phyloP scores from a whole-genome alignment of 2,888 invertebrate species.

The Hipparchia sbordonii region DNA sequence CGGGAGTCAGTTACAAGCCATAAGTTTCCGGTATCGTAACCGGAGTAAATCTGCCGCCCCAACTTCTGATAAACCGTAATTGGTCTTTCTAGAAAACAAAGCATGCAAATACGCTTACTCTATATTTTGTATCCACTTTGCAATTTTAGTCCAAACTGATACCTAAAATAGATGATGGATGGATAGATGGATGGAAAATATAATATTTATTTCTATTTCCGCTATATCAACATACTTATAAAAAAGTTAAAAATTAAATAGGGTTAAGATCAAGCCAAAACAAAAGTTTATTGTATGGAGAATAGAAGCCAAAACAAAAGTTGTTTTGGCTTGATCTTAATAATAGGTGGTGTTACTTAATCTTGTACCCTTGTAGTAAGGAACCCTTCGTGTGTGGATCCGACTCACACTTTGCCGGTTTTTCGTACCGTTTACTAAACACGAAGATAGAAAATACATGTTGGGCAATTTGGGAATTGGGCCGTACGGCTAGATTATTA shows the following conservation, averaged over 20 bases:
- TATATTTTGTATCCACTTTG: background rate
- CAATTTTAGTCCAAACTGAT: background rate
- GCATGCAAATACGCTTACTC: slow-evolving; percentile 34
- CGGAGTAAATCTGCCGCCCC: slow-evolving; percentile 58
- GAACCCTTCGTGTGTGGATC: too few species aligned
- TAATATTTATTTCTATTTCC: too few species aligned
- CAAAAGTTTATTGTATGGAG: too few species aligned
- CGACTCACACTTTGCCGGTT: too few species aligned
- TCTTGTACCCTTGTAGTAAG: too few species aligned
- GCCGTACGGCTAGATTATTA: slow-evolving; percentile 60
- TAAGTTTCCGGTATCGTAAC: slow-evolving; percentile 57
- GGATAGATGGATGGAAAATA: too few species aligned
- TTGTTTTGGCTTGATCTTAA: too few species aligned
- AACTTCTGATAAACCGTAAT: slow-evolving; percentile 58
- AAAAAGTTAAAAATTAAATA: too few species aligned
- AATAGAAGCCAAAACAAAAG: too few species aligned
- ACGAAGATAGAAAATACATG: slow-evolving; percentile 34
- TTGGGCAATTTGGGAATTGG: slow-evolving; percentile 58
- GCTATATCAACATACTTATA: too few species aligned
- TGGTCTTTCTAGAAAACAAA: slow-evolving; percentile 56
- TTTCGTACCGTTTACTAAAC: background rate
- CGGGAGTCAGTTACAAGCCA: slow-evolving; percentile 42
- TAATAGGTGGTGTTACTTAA: too few species aligned
- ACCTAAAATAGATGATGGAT: background rate
- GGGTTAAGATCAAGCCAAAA: too few species aligned